Evolutionary conservation across 2,113 vertebrate genomes (phyloP), one percentile per base, ranked within the genome.

Genomic region (Lota lota): DNA sequence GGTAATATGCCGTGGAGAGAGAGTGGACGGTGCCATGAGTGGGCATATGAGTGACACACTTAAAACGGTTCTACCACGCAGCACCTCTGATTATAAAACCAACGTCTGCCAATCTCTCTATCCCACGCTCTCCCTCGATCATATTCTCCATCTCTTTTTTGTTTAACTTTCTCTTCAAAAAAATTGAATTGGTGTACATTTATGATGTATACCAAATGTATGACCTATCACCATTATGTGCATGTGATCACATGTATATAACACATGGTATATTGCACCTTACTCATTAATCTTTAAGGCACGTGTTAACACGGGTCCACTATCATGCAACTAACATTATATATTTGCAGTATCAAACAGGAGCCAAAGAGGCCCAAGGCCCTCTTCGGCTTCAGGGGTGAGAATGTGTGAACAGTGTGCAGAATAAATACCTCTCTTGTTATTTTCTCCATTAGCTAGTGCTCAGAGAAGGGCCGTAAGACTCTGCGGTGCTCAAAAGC

Each of bases 1-100:
- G 79, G 77, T 76, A 79, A 83, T 70, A 79, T 83, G 63, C 21
- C 72, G 70, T 67, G 5, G 16, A 66, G 74, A 69, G 68, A 64
- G 66, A 64, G 70, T 58, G 70, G 64, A 7, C 69, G 74, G 79
- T 8, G 12, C 10, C 40, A 47, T 47, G 40, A 47, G 40, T 74
- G 81, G 80, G 74, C 21, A 22, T 76, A 67, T 56, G 67, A 77
- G 67, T 78, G 83, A 87, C 82, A 88, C 75, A 85, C 78, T 84
- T 77, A 56, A 18, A 68, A 4, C 8, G 58, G 58, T 21, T 22
- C 19, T 47, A 47, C 10, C 40, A 47, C 40, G 18, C 56, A 58
- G 5, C 72, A 77, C 79, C 79, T 79, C 81, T 81, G 36, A 80
- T 53, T 61, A 12, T 24, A 17, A 21, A 61, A 8, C 74, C 80